Percentiles rank a stretch among this genome's conserved stretches.
phyloP scores from a whole-genome alignment of 2,888 invertebrate species.

The Clepsis dumicolana region DNA sequence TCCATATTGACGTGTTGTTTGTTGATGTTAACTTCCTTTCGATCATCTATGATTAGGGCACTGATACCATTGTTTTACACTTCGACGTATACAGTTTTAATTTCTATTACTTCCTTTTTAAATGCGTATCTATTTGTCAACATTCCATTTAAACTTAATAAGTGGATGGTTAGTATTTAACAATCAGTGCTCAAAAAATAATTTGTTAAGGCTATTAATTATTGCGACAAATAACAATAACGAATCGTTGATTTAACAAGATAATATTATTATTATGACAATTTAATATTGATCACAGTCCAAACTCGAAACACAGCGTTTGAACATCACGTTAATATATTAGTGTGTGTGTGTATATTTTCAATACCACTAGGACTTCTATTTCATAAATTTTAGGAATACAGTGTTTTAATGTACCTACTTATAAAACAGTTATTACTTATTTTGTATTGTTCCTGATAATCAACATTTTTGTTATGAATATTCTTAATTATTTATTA shows the following conservation, averaged over 20 bases:
- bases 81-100: slow-evolving; percentile 3
- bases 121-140: slow-evolving; percentile 29
- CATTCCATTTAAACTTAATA: slow-evolving; percentile 43
- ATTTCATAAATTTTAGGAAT: slow-evolving; percentile 17
- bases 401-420: background rate
- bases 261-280: slow-evolving; percentile 54
- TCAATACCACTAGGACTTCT: slow-evolving; percentile 62
- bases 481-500: background rate
- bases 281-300: slow-evolving; percentile 63
- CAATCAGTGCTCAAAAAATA: slow-evolving; percentile 79
- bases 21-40: slow-evolving; percentile 52
- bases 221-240: slow-evolving; percentile 59
- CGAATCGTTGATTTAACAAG: slow-evolving; percentile 64
- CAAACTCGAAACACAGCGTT: slow-evolving; percentile 71
- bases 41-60: slow-evolving; percentile 37
- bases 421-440: background rate
- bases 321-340: slow-evolving; percentile 67
- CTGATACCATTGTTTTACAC: slow-evolving; percentile 32
- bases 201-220: slow-evolving; percentile 66
- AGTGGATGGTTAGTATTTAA: slow-evolving; percentile 47
- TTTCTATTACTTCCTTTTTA: slow-evolving; percentile 6
- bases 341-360: slow-evolving; percentile 70
- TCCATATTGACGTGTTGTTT: slow-evolving; percentile 65
- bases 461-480: background rate
- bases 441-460: background rate